These are phyloP conservation scores for Antrozous pallidus DNA, from an alignment of 2,797 vertebrate genomes.

Conservation along the genomic window DNA sequence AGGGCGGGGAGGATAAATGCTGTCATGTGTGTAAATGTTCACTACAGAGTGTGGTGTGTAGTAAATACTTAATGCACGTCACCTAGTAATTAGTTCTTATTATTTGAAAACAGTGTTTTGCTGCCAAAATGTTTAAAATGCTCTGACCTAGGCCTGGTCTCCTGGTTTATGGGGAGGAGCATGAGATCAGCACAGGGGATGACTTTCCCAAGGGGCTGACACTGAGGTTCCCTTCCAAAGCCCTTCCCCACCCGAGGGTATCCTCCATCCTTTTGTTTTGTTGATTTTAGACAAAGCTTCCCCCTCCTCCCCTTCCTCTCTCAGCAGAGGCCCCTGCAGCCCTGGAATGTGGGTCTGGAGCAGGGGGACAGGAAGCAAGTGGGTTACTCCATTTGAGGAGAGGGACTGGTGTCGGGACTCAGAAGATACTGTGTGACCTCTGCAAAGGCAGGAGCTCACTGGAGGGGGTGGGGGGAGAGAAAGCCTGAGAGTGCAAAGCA, in stretches of 20 bases:
- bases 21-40: conserved; percentile 29
- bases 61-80: conserved; percentile 52
- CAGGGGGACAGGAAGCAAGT: background rate
- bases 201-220: conserved; percentile 26
- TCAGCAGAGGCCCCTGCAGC: background rate
- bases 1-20: background rate
- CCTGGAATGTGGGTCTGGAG: background rate
- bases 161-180: conserved; percentile 20
- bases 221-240: background rate
- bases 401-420: background rate
- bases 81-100: conserved; percentile 58
- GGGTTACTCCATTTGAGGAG: no score
- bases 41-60: conserved; percentile 17
- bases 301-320: background rate
- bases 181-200: background rate
- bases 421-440: background rate
- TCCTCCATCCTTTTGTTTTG: background rate
- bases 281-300: background rate
- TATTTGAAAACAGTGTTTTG: conserved; percentile 53
- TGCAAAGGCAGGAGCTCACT: background rate
- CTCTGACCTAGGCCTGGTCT: conserved; percentile 33
- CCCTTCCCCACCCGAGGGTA: background rate
- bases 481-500: no score
- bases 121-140: conserved; percentile 48
- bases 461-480: background rate